Evolutionary conservation across 2,113 vertebrate species (phyloP).

Genomic region (Alethe castanea): DNA sequence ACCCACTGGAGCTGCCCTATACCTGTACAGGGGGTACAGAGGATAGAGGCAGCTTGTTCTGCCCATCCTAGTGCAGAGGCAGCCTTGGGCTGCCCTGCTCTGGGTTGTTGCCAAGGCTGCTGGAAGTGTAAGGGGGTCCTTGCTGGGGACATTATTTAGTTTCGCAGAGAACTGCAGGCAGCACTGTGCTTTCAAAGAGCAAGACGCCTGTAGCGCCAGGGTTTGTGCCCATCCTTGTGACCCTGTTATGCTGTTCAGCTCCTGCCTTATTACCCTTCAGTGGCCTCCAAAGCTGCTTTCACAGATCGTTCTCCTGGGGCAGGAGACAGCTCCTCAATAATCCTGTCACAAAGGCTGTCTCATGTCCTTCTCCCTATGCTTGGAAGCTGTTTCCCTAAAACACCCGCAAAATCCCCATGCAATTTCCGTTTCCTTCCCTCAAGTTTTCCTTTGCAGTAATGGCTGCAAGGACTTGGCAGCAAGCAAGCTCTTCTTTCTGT

Average conservation of each 20-base stretch:
- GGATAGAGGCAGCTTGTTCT: not conserved
- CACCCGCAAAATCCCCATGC: not conserved
- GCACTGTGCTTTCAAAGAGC: not conserved
- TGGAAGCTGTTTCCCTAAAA: not conserved
- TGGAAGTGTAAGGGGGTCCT: not conserved
- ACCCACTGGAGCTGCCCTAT: not conserved
- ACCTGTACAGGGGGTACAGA: too few species aligned
- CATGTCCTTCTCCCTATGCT: fast-evolving
- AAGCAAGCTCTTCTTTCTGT: fast-evolving
- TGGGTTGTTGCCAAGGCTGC: fast-evolving
- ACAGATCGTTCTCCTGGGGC: not conserved
- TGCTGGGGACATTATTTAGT: not conserved
- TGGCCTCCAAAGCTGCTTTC: not conserved
- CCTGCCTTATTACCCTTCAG: not conserved
- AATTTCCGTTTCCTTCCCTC: not conserved
- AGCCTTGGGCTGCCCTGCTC: not conserved
- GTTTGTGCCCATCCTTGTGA: not conserved
- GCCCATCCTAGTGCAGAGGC: fast-evolving
- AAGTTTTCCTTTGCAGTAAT: not conserved
- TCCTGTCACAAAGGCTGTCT: not conserved
- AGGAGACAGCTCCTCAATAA: not conserved
- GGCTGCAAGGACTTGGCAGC: not conserved
- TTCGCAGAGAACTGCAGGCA: not conserved
- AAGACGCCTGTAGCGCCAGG: not conserved
- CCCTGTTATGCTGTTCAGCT: not conserved